Conservation (phyloP, 2,113 vertebrate species). For the Oriolus oriolus region DNA sequence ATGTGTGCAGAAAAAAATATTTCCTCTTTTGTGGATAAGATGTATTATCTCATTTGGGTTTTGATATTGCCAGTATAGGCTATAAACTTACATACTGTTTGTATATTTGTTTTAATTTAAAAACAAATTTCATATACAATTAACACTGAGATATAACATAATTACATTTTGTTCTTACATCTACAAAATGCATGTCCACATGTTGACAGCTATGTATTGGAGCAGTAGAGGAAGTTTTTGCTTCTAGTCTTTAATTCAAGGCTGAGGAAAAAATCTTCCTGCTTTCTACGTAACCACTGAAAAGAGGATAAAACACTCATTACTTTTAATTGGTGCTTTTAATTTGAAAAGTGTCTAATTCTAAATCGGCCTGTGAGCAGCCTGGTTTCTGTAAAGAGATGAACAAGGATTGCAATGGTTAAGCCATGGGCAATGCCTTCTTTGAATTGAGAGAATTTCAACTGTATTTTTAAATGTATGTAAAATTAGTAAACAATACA, state of each 20-base stretch:
- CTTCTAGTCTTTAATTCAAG: background rate
- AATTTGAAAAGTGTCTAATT: background rate
- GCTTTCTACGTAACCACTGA: background rate
- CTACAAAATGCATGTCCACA: background rate
- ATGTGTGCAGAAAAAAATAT: background rate
- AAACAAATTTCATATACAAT: background rate
- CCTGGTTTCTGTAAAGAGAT: background rate
- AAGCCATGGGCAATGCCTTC: background rate
- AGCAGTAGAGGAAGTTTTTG: background rate
- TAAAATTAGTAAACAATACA: background rate
- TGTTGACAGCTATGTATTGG: background rate
- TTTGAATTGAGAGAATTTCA: background rate
- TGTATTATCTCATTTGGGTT: background rate
- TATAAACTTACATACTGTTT: background rate
- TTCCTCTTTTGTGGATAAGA: background rate
- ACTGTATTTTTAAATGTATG: background rate
- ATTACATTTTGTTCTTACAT: background rate
- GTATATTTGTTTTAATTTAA: background rate
- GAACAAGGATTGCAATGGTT: background rate
- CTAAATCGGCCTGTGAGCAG: background rate
- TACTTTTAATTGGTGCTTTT: background rate
- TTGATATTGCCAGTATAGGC: background rate
- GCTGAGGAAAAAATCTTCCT: background rate
- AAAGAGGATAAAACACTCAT: background rate
- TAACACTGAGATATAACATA: background rate